Evolutionary conservation across 2,888 invertebrate species (phyloP).

Genomic region (Eueremaeus valkanovi): DNA sequence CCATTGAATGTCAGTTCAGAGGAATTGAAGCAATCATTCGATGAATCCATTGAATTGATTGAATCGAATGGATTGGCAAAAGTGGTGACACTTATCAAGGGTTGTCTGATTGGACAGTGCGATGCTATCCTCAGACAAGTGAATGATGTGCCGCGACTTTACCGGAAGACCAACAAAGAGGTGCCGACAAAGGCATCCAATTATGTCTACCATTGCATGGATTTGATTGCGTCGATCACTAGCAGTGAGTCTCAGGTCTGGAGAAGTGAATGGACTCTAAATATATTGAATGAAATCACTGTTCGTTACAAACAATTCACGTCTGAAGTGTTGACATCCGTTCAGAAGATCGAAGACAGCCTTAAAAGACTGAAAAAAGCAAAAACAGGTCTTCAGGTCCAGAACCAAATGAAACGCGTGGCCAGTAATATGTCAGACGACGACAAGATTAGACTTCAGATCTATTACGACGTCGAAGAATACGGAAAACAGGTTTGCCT

Average conservation of each 20-base stretch:
- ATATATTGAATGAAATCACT: constrained; percentile 51
- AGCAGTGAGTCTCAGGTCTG: constrained; percentile 49
- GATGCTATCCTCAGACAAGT: constrained; percentile 57
- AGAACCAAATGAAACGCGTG: background rate
- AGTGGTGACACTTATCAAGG: constrained; percentile 37
- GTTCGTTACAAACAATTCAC: constrained; percentile 58
- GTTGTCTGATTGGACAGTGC: constrained; percentile 42
- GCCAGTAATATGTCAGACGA: constrained; percentile 71
- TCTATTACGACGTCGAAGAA: constrained; percentile 75
- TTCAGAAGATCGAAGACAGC: constrained; percentile 92
- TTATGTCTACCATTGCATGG: constrained; percentile 67
- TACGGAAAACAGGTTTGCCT: constrained; percentile 62
- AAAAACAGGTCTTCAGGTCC: constrained; percentile 64
- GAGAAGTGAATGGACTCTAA: constrained; percentile 46
- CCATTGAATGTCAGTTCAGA: background rate
- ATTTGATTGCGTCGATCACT: constrained; percentile 56
- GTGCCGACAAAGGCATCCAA: constrained; percentile 72
- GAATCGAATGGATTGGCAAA: constrained; percentile 12
- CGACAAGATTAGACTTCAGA: constrained; percentile 86
- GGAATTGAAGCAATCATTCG: constrained; percentile 12
- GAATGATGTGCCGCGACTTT: constrained; percentile 86
- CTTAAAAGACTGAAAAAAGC: constrained; percentile 80
- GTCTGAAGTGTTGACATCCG: constrained; percentile 82
- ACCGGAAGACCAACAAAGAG: constrained; percentile 84
- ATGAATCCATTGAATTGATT: constrained; percentile 28